Evolutionary conservation across 2,888 invertebrate species (phyloP).

Genomic region (Amiota minor): DNA sequence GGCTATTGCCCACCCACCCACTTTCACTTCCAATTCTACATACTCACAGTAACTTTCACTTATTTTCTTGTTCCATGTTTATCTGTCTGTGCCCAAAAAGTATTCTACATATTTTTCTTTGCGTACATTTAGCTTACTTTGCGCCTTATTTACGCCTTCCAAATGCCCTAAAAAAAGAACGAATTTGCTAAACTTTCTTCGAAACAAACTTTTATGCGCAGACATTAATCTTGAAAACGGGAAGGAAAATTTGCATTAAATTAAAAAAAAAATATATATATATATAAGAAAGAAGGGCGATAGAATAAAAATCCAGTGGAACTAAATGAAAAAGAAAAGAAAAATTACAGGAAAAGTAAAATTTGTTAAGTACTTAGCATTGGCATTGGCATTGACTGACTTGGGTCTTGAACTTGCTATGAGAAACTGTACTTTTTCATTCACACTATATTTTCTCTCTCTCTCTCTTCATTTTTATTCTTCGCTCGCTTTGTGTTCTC

Average conservation of each 20-base stretch:
- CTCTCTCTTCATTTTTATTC: neutral
- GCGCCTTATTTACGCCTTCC: slow-evolving; percentile 40
- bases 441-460: neutral
- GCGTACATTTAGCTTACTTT: slow-evolving; percentile 26
- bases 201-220: slow-evolving; percentile 46
- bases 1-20: too few species aligned
- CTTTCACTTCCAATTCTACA: too few species aligned
- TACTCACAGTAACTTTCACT: too few species aligned
- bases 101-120: neutral
- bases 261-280: slow-evolving; percentile 64
- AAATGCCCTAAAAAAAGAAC: neutral
- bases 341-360: slow-evolving; percentile 55
- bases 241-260: slow-evolving; percentile 65
- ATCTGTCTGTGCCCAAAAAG: neutral
- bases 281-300: slow-evolving; percentile 36
- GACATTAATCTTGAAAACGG: slow-evolving; percentile 59
- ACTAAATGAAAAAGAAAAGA: slow-evolving; percentile 63
- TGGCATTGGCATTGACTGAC: slow-evolving; percentile 41
- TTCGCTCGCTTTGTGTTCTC: neutral
- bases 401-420: slow-evolving; percentile 27
- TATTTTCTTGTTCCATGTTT: slow-evolving; percentile 12
- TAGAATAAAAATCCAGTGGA: neutral
- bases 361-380: slow-evolving; percentile 61
- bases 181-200: slow-evolving; percentile 29
- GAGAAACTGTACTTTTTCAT: slow-evolving; percentile 6